Conservation (phyloP, 1,140 invertebrate genomes). For the Bombus picipes region DNA sequence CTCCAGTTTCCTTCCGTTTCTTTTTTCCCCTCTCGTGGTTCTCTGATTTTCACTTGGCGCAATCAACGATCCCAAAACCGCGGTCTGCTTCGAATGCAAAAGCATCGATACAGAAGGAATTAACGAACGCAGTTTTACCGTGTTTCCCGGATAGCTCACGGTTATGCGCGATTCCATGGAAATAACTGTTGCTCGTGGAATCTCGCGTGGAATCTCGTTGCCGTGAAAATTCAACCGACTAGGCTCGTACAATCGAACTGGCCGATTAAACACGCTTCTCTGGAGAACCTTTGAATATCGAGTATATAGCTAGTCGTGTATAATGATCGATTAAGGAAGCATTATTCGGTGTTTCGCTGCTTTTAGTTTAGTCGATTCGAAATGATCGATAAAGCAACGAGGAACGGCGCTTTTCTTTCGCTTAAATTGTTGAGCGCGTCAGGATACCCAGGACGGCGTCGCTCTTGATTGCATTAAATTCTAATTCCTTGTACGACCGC, state of each 20-base stretch:
- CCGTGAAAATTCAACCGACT: neutral
- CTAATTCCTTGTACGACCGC: conserved; percentile 20
- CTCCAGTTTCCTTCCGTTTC: conserved; percentile 4
- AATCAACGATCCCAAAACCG: neutral
- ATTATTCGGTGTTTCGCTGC: no score
- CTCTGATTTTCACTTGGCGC: neutral
- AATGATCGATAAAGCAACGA: no score
- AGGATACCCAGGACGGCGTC: no score
- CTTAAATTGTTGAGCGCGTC: neutral
- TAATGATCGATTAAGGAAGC: neutral
- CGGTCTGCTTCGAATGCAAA: no score
- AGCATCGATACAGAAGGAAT: neutral
- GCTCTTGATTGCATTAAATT: conserved; percentile 28
- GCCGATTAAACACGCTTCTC: neutral
- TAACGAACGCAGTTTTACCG: neutral
- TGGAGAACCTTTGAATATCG: neutral
- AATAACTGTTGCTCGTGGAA: conserved; percentile 1
- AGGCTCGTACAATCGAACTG: neutral
- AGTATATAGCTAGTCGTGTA: neutral
- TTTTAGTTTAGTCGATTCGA: neutral
- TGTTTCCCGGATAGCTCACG: neutral
- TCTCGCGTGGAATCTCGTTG: neutral
- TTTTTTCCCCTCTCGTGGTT: neutral
- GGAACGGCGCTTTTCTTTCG: neutral
- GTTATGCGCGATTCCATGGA: neutral